Evolutionary conservation across 2,113 vertebrate species (phyloP), one percentile per base, ranked within the genome.

Genomic region (Neodon shergylaensis): DNA sequence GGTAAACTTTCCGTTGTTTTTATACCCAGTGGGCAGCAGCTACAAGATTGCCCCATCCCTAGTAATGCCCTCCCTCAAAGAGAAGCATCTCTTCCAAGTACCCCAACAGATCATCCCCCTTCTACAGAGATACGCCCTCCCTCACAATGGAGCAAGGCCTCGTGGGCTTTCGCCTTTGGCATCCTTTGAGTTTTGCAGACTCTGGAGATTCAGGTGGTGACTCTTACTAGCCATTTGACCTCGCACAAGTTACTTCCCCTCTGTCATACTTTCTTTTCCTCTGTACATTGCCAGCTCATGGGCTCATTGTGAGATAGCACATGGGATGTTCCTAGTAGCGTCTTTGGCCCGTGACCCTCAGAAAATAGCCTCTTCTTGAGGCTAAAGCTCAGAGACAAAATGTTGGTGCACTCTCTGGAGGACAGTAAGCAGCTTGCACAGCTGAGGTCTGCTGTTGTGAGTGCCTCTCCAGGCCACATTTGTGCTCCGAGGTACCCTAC

Each of bases 181-280:
- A 77, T 88, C 28, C 54, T 79, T 73, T 66, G 44, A 81, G 78
- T 81, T 90, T 88, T 82, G 2, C 26, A 94, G 72, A 47, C 84
- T 88, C 77, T 92, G 47, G 44, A 63, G 42, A 61, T 92, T 93
- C 83, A 78, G 68, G 58, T 77, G 42, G 61, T 86, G 70, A 84
- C 65, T 93, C 72, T 74, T 90, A 39, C 61, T 52, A 91, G 44
- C 83, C 63, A 0, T 94, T 81, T 92, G 82, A 72, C 42, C 39
- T 39, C 76, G 6, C 58, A 63, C 88, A 89, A 66, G 42, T 82
- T 44, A 36, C 65, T 65, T 96, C 31, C 73, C 70, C 42, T 94
- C 79, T 85, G n/a, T 49, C n/a, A 73, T 36, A 63, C 84, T 73
- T 28, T 65, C 91, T 86, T 66, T 88, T 93, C 73, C 47, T 39